phyloP scores from a whole-genome alignment of 2,888 invertebrate species.

The Iphiclides podalirius region DNA sequence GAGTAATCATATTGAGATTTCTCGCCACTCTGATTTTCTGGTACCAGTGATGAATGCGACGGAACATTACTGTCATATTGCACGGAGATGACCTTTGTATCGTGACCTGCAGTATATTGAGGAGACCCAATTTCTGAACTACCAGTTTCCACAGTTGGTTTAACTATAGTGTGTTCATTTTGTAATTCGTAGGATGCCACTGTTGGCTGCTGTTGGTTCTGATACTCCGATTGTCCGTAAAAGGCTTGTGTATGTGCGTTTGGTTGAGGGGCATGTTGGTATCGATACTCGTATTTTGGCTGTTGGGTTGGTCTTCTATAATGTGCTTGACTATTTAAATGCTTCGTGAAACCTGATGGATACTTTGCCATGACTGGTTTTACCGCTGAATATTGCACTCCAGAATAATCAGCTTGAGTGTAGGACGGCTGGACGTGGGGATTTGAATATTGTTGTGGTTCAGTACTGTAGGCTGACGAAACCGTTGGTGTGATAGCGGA shows the following conservation, averaged over 20 bases:
- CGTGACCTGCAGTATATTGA: slow-evolving; percentile 40
- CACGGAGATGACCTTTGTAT: slow-evolving; percentile 33
- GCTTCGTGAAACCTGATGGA: slow-evolving; percentile 55
- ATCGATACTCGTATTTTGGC: slow-evolving; percentile 58
- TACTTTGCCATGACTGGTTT: slow-evolving; percentile 74
- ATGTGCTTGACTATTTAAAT: slow-evolving; percentile 45
- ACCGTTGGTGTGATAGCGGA: slow-evolving; percentile 32
- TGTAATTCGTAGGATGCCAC: slow-evolving; percentile 34
- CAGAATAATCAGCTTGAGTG: slow-evolving; percentile 65
- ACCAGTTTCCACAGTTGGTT: slow-evolving; percentile 27
- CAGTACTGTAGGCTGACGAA: slow-evolving; percentile 30
- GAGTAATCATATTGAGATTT: slow-evolving; percentile 37
- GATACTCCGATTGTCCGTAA: slow-evolving; percentile 54
- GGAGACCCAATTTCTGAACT: slow-evolving; percentile 42
- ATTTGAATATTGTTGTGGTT: slow-evolving; percentile 58
- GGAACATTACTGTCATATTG: slow-evolving; percentile 34
- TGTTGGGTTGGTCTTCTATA: slow-evolving; percentile 53
- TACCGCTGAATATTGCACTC: slow-evolving; percentile 70
- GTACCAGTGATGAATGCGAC: slow-evolving; percentile 27
- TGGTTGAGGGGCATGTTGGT: slow-evolving; percentile 53
- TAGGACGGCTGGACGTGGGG: slow-evolving; percentile 65
- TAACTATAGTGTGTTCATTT: slow-evolving; percentile 33
- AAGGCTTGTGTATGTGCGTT: slow-evolving; percentile 46
- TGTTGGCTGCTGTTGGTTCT: slow-evolving; percentile 43
- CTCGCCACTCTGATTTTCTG: slow-evolving; percentile 28